Evolutionary conservation across 2,888 invertebrate species (phyloP), one percentile per base, ranked within the genome.

Genomic region (Trachelus tabidus): DNA sequence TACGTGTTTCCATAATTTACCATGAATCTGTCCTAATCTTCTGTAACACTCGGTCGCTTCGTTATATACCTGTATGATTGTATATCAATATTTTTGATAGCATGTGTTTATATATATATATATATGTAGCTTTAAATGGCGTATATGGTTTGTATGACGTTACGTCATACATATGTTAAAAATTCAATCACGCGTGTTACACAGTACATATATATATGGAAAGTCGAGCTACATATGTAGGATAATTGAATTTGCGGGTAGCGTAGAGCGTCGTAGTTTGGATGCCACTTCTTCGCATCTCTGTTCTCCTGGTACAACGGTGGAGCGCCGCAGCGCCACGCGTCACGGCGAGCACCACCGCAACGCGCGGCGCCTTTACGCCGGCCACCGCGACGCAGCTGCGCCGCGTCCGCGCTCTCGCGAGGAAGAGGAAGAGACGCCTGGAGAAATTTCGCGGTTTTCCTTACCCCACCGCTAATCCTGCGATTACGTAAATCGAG

Each of bases 281-380:
- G 12, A 37, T 37, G 12, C 69, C n/a, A 33, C 75, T 75, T 85
- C 79, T 76, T 84, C 76, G 68, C 3, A 6, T 31, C 73, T 73
- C 85, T 90, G 84, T 15, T 81, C 76, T 84, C 89, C 90, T 88
- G 87, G 84, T 84, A 87, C 79, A 79, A 82, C 86, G 86, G 83
- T 83, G 87, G 84, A 90, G 89, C 90, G 90, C 90, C 90, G 90
- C 90, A 89, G 90, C 90, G 90, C 90, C 90, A 90, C 90, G 89
- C 90, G 89, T 89, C 90, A 90, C 88, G 86, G 88, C 90, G 89
- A 89, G 88, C 87, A 88, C 87, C 90, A 88, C 83, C 88, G 89
- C 89, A 89, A 88, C 89, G 89, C 88, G 84, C 83, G 88, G 87
- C 90, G 89, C 87, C 89, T 84, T 73, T 86, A 87, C 88, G 88